A percentile compares a stretch with the other conserved stretches of the same genome.
These are phyloP conservation scores for Chaetoderma sp. DNA, from an alignment of 2,888 invertebrate species.

Conservation along the genomic window DNA sequence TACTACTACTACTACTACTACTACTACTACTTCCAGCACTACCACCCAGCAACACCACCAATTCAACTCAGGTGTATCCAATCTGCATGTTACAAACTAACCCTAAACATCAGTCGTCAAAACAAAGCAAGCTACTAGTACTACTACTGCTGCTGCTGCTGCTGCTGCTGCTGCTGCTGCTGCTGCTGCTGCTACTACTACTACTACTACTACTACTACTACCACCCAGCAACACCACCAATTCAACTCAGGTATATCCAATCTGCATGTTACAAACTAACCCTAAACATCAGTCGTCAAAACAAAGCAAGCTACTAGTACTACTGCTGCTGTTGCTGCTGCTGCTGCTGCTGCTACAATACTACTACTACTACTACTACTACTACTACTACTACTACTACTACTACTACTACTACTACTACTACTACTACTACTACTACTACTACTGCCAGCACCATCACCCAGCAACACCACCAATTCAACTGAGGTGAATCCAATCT, in stretches of 20 bases:
- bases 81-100: too few species aligned
- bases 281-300: neutral
- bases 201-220: neutral
- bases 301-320: too few species aligned
- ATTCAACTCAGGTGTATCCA: too few species aligned
- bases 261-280: neutral
- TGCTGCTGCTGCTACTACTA: neutral
- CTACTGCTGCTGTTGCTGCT: neutral
- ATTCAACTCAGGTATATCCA: too few species aligned
- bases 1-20: constrained; percentile 7
- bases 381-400: constrained; percentile 20
- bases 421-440: constrained; percentile 18
- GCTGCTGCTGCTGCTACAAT: constrained; percentile 6
- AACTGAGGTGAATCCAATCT: too few species aligned
- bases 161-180: too few species aligned
- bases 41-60: neutral
- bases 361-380: constrained; percentile 11
- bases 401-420: constrained; percentile 19
- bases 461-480: too few species aligned
- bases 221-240: too few species aligned
- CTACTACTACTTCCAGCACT: constrained; percentile 18
- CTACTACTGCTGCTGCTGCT: neutral
- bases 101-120: too few species aligned
- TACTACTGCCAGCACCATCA: constrained; percentile 14
- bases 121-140: neutral